Evolutionary conservation across 2,113 vertebrate genomes (phyloP), one percentile per base, ranked within the genome.

Genomic region (Ascaphus truei): DNA sequence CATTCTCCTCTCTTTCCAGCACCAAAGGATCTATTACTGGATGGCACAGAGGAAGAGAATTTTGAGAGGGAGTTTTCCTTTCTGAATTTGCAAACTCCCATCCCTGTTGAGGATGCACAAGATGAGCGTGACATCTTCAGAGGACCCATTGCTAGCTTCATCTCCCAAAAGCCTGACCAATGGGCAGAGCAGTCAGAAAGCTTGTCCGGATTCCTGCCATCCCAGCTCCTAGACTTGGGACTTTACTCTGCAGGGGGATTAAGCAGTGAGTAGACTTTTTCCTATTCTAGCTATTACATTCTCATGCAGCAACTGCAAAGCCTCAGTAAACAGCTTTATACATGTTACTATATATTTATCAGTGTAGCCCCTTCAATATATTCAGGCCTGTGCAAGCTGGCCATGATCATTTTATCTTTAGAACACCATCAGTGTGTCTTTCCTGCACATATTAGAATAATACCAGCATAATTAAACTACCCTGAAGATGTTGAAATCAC

Each of bases 151-250:
- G 9, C 77, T 43, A 12, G 29, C 7, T 76, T 86, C 15, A 15
- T 4, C 1, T 13, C 47, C 16, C 69, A 27, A 45, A 51, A 45
- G n/a, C 25, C 50, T 6, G 51, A 56, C 1, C n/a, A 68, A 7
- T 66, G 12, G 0, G 43, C 81, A 11, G 85, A 90, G 4, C 72
- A 72, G 63, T 80, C 69, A 3, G 68, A 78, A n/a, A 85, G 75
- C 50, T 84, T 86, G 2, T 73, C 86, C 0, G 80, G 82, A 57
- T 95, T 94, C 80, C 82, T 93, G 60, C 89, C 91, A 22, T 96
- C 94, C 23, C 90, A 95, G 31, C 89, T 95, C 31, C 88, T 95
- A 60, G 93, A 96, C 72, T 87, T 92, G 72, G 92, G 91, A 37
- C 85, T 91, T 65, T 86, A 85, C 26, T 76, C 86, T 3, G 79